Percentiles rank a stretch among this genome's conserved stretches.
Conservation (phyloP, 2,113 vertebrate species). For the Aythya baeri region DNA sequence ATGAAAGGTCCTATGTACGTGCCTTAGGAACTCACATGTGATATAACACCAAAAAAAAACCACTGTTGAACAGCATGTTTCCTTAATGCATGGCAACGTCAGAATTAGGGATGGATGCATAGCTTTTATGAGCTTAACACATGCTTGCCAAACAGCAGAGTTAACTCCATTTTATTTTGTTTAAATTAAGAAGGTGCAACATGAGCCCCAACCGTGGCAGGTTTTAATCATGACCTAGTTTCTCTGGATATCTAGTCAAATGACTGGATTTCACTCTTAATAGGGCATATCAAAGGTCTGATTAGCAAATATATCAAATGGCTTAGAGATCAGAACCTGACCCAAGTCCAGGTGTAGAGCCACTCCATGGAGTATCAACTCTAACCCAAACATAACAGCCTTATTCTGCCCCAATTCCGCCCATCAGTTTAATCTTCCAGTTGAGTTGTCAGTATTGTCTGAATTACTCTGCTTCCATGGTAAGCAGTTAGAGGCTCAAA, state of each 20-base stretch:
- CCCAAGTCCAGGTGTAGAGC: neutral
- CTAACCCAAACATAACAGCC: neutral
- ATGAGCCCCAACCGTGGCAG: neutral
- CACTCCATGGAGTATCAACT: neutral
- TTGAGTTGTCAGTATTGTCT: neutral
- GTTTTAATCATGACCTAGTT: neutral
- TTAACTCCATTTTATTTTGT: neutral
- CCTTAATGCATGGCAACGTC: neutral
- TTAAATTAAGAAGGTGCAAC: neutral
- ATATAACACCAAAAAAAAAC: neutral
- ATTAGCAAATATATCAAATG: neutral
- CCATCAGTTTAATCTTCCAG: neutral
- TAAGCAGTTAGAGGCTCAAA: neutral
- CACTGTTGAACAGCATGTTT: neutral
- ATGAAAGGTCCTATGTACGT: neutral
- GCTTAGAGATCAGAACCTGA: neutral
- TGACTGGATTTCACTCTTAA: neutral
- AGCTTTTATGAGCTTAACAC: neutral
- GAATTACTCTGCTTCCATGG: neutral
- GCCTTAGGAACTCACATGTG: neutral
- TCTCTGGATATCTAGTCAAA: neutral
- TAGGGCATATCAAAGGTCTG: neutral
- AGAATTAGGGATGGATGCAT: neutral
- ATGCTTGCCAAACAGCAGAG: neutral
- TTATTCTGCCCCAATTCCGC: neutral